Evolutionary conservation across 2,113 vertebrate species (phyloP).

Genomic region (Rousettus leschenaultii): DNA sequence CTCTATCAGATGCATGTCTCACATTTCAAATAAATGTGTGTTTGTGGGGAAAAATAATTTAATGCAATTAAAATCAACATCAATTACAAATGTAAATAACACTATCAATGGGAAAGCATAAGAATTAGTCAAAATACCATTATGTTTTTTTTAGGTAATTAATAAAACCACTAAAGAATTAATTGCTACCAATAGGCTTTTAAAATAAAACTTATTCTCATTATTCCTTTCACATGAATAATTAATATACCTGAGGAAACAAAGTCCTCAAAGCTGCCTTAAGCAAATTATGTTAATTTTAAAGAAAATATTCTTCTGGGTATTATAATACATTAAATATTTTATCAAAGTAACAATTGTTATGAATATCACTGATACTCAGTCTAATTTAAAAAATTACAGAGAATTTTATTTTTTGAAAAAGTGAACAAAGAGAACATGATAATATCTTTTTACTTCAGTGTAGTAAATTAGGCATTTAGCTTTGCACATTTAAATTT

Average conservation of each 20-base stretch:
- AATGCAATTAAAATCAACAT: not conserved
- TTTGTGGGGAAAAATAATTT: not conserved
- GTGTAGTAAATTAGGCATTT: not conserved
- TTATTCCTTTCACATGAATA: not conserved
- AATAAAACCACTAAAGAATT: not conserved
- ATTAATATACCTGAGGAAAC: not conserved
- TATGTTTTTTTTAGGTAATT: not conserved
- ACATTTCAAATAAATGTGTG: not conserved
- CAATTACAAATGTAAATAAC: not conserved
- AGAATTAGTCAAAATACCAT: not conserved
- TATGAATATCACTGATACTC: not conserved
- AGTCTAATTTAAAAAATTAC: not conserved
- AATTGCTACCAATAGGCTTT: not conserved
- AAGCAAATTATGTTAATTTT: not conserved
- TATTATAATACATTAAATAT: not conserved
- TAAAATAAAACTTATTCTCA: not conserved
- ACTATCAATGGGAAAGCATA: not conserved
- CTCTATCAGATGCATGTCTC: not conserved
- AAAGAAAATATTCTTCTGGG: not conserved
- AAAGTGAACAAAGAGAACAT: not conserved
- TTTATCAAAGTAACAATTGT: not conserved
- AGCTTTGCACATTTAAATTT: not conserved
- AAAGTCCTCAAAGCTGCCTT: not conserved
- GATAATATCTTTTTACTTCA: not conserved
- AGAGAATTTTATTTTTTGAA: not conserved